These are phyloP conservation scores for Hypsopygia costalis DNA, from an alignment of 2,888 invertebrate genomes.

Conservation along the genomic window DNA sequence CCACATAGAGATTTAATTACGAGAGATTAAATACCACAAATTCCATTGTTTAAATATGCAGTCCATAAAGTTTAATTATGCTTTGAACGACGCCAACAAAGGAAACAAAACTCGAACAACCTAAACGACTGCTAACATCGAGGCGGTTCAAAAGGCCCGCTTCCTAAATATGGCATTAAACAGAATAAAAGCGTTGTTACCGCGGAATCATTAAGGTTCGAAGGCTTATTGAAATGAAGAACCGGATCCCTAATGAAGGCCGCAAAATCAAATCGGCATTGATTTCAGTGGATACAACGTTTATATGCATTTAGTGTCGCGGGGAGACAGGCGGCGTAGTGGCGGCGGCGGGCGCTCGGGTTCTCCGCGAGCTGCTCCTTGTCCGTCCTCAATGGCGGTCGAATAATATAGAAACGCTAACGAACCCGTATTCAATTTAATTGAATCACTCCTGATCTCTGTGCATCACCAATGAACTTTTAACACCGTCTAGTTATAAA, in stretches of 20 bases:
- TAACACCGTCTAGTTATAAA: conserved; percentile 22
- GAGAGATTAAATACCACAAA: conserved; percentile 29
- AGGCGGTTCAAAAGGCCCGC: conserved; percentile 64
- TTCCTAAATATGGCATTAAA: conserved; percentile 70
- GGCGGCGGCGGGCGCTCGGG: conserved; percentile 15
- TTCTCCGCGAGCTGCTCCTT: background rate
- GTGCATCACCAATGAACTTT: conserved; percentile 29
- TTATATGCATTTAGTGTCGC: conserved; percentile 65
- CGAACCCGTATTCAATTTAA: conserved; percentile 47
- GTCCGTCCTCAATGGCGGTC: conserved; percentile 7
- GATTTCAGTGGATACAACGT: conserved; percentile 65
- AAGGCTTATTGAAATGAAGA: conserved; percentile 73
- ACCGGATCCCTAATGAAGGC: conserved; percentile 77
- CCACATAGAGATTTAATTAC: conserved; percentile 16
- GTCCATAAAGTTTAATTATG: conserved; percentile 48
- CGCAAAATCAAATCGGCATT: conserved; percentile 74
- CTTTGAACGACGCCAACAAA: conserved; percentile 48
- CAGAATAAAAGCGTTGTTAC: conserved; percentile 69
- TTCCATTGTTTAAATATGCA: conserved; percentile 36
- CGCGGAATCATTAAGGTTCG: conserved; percentile 69
- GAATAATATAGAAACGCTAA: conserved; percentile 30
- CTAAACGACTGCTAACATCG: conserved; percentile 41
- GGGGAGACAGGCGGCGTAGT: conserved; percentile 32
- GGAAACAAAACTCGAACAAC: conserved; percentile 44
- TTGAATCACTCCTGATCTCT: conserved; percentile 41